Conservation (phyloP, 2,113 vertebrate species). For the Amazona vittata region DNA sequence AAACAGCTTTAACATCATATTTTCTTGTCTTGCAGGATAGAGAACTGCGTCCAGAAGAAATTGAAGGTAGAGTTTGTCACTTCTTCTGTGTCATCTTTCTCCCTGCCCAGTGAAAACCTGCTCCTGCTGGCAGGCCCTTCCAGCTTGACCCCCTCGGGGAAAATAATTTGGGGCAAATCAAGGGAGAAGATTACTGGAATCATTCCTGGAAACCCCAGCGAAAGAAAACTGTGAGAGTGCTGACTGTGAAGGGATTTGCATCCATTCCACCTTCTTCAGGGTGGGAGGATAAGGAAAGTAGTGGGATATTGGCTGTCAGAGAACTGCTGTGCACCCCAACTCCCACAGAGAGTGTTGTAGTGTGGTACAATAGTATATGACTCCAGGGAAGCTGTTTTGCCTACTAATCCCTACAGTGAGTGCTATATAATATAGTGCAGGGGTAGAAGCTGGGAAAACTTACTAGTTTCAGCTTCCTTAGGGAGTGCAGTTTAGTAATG, state of each 20-base stretch:
- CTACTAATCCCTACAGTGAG: neutral
- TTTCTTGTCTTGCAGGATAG: conserved; percentile 86
- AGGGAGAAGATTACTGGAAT: neutral
- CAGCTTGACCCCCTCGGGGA: neutral
- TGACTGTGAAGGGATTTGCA: neutral
- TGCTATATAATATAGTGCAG: neutral
- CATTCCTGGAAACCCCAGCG: neutral
- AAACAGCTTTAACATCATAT: neutral
- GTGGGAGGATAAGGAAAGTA: neutral
- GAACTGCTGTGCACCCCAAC: neutral
- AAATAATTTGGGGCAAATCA: neutral
- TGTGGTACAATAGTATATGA: neutral
- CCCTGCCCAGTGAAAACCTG: neutral
- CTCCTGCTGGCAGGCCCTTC: neutral
- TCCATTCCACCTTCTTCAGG: neutral
- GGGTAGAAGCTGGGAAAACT: neutral
- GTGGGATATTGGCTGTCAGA: neutral
- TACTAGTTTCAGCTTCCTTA: neutral
- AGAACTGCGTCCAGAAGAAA: conserved; percentile 93
- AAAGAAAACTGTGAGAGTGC: neutral
- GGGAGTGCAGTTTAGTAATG: neutral
- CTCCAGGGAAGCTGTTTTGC: neutral
- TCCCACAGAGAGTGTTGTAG: neutral
- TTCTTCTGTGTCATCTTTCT: neutral
- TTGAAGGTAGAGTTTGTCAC: conserved; percentile 85